Evolutionary conservation across 2,888 invertebrate species (phyloP).

Genomic region (Tetragonisca angustula): DNA sequence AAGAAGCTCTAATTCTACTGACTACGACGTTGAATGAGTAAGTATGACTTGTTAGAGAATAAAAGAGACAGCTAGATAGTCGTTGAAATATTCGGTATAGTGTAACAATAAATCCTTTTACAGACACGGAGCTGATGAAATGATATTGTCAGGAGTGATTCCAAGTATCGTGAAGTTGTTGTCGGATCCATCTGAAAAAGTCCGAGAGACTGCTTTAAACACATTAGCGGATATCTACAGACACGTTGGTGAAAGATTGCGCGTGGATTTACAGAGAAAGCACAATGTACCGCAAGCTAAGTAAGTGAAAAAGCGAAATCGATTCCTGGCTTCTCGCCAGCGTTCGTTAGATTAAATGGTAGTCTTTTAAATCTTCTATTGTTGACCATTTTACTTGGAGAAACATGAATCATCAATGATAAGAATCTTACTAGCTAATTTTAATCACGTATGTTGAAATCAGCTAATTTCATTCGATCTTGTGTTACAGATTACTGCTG

Average conservation of each 20-base stretch:
- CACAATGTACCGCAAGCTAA: slow-evolving; percentile 91
- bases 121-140: slow-evolving; percentile 94
- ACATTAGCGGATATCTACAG: slow-evolving; percentile 95
- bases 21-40: slow-evolving; percentile 93
- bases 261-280: slow-evolving; percentile 92
- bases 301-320: slow-evolving; percentile 75
- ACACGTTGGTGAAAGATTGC: slow-evolving; percentile 95
- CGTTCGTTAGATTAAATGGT: neutral
- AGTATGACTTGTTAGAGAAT: slow-evolving; percentile 78
- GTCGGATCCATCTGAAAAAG: slow-evolving; percentile 94
- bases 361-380: neutral
- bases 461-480: neutral
- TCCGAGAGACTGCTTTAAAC: slow-evolving; percentile 94
- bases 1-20: slow-evolving; percentile 93
- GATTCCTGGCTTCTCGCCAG: slow-evolving; percentile 31
- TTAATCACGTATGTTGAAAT: neutral
- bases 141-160: slow-evolving; percentile 92
- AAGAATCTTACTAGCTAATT: neutral
- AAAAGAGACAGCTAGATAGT: neutral
- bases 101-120: slow-evolving; percentile 37
- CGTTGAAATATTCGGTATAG: neutral
- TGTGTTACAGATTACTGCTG: slow-evolving; percentile 83
- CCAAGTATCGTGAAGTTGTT: slow-evolving; percentile 93
- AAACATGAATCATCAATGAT: neutral
- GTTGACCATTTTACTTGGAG: neutral